Conservation (phyloP, 2,797 vertebrate species). For the Remorina albescens region DNA sequence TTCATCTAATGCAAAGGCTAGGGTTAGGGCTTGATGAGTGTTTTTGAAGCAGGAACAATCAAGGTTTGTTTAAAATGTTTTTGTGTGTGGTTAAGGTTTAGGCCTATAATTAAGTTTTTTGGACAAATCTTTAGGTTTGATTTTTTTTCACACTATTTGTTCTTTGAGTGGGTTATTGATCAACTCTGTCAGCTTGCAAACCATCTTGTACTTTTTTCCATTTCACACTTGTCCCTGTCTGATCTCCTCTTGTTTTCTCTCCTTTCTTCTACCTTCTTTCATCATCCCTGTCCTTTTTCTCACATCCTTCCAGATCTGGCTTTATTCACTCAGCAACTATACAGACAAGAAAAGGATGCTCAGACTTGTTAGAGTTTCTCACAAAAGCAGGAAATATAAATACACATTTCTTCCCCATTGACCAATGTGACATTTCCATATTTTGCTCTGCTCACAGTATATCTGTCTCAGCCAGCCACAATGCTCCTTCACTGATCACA, state of each 20-base stretch:
- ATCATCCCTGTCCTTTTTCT: conserved; percentile 35
- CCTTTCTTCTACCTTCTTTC: conserved; percentile 32
- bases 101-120: conserved; percentile 74
- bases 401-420: conserved; percentile 67
- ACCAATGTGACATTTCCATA: conserved; percentile 62
- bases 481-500: conserved; percentile 72
- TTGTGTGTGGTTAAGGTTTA: conserved; percentile 54
- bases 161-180: conserved; percentile 70
- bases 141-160: conserved; percentile 44
- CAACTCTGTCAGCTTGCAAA: conserved; percentile 56
- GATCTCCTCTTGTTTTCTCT: conserved; percentile 36
- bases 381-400: conserved; percentile 79
- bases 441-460: conserved; percentile 75
- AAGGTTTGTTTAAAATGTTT: conserved; percentile 72
- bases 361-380: conserved; percentile 33
- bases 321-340: conserved; percentile 39
- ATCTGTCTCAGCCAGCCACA: conserved; percentile 69
- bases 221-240: conserved; percentile 48
- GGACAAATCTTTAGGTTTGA: conserved; percentile 67
- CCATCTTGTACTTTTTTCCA: conserved; percentile 45
- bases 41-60: conserved; percentile 71
- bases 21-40: conserved; percentile 61
- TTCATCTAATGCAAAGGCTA: conserved; percentile 63
- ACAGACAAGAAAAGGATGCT: conserved; percentile 45
- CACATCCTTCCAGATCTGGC: conserved; percentile 33